Evolutionary conservation across 2,888 invertebrate genomes (phyloP).

Genomic region (Mythimna impura): DNA sequence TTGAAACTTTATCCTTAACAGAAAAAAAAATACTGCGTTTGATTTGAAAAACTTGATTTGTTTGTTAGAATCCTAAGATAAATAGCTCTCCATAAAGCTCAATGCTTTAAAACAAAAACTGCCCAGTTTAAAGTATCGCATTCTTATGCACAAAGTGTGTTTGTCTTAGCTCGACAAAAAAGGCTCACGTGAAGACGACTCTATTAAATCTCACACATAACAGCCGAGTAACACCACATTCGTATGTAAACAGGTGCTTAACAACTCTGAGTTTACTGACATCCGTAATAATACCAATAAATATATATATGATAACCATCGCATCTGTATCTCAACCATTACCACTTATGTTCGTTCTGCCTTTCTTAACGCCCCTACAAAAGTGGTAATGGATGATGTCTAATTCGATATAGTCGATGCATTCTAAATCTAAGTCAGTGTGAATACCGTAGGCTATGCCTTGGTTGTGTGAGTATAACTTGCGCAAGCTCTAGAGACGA

Average conservation of each 20-base stretch:
- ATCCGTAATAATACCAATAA: conserved; percentile 78
- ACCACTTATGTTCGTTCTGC: conserved; percentile 20
- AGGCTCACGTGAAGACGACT: conserved; percentile 76
- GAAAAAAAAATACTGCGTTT: neutral
- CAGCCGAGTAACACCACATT: conserved; percentile 76
- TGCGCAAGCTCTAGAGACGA: conserved; percentile 82
- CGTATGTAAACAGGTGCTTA: conserved; percentile 87
- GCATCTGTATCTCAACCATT: conserved; percentile 59
- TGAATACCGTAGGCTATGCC: conserved; percentile 68
- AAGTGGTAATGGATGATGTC: conserved; percentile 61
- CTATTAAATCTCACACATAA: conserved; percentile 84
- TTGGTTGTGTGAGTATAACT: conserved; percentile 71
- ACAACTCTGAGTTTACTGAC: conserved; percentile 84
- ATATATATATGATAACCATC: conserved; percentile 50
- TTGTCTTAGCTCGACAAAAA: conserved; percentile 79
- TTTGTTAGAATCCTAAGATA: neutral
- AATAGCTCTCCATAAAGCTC: conserved; percentile 24
- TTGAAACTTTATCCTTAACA: conserved; percentile 7
- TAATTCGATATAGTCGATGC: conserved; percentile 42
- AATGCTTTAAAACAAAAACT: conserved; percentile 51
- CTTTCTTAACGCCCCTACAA: neutral
- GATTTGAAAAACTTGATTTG: conserved; percentile 1
- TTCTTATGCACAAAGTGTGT: conserved; percentile 74
- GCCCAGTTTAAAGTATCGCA: conserved; percentile 64
- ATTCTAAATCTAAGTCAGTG: conserved; percentile 63